Percentiles rank a stretch among this genome's conserved stretches.
Evolutionary conservation across 2,888 invertebrate species (phyloP).

Genomic region (Poecilus cupreus): DNA sequence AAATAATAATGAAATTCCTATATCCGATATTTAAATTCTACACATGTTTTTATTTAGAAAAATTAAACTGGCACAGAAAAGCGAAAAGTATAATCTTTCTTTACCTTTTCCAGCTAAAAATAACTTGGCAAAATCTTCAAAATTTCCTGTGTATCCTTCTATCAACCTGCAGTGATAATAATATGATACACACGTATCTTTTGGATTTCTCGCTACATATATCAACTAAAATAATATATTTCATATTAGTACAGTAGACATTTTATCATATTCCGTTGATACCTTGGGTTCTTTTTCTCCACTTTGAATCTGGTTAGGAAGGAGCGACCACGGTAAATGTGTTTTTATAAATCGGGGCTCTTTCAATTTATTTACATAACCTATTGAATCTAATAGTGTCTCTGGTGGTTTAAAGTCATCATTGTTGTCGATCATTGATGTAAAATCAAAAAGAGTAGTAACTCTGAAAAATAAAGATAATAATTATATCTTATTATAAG

Average conservation of each 20-base stretch:
- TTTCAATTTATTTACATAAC: slow-evolving; percentile 69
- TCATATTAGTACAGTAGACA: slow-evolving; percentile 10
- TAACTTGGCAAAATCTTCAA: slow-evolving; percentile 77
- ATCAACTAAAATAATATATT: slow-evolving; percentile 75
- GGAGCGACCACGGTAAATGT: slow-evolving; percentile 77
- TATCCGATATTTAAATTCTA: no score
- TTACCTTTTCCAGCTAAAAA: slow-evolving; percentile 78
- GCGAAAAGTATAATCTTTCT: background rate
- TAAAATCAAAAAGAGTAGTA: slow-evolving; percentile 40
- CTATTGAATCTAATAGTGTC: slow-evolving; percentile 56
- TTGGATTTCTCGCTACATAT: slow-evolving; percentile 83
- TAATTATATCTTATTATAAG: no score
- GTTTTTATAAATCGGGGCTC: slow-evolving; percentile 79
- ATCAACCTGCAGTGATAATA: slow-evolving; percentile 80
- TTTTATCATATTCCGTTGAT: background rate
- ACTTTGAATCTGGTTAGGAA: slow-evolving; percentile 74
- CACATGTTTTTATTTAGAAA: no score
- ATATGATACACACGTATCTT: slow-evolving; percentile 83
- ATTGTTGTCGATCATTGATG: slow-evolving; percentile 49
- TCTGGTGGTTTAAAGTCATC: slow-evolving; percentile 17
- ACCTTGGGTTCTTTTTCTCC: slow-evolving; percentile 70
- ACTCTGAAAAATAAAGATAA: slow-evolving; percentile 47
- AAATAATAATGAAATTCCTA: no score
- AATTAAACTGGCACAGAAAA: no score
- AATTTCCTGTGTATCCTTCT: slow-evolving; percentile 74